Conservation (phyloP, 1,140 invertebrate genomes). For the Diprion similis region DNA sequence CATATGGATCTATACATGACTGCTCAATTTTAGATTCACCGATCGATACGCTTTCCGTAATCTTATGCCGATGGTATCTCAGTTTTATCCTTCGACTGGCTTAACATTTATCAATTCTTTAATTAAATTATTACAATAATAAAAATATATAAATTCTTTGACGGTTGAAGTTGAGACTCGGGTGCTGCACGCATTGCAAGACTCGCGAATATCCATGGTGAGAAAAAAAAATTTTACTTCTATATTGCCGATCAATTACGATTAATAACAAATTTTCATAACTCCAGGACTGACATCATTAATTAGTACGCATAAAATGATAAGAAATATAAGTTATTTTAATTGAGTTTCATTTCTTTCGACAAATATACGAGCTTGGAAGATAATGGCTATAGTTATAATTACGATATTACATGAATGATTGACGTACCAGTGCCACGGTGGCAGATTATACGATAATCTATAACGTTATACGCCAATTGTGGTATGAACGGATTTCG, state of each 20-base stretch:
- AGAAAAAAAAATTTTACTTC: neutral
- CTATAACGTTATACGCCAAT: neutral
- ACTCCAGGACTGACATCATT: neutral
- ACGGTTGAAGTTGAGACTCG: too few species aligned
- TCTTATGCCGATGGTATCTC: too few species aligned
- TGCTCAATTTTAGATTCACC: too few species aligned
- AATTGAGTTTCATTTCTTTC: constrained; percentile 1
- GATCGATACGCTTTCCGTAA: too few species aligned
- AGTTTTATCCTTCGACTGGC: too few species aligned
- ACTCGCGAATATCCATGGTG: too few species aligned
- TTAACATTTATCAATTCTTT: too few species aligned
- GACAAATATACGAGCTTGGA: neutral
- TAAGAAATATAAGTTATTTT: neutral
- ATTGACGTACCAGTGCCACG: neutral
- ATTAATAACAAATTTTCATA: neutral
- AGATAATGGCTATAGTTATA: neutral
- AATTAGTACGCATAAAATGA: constrained; percentile 1
- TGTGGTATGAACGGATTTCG: too few species aligned
- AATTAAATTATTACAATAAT: too few species aligned
- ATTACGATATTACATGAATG: constrained; percentile 1
- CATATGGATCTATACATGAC: too few species aligned
- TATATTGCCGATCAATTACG: neutral
- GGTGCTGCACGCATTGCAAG: too few species aligned
- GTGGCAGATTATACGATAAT: neutral
- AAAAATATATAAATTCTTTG: too few species aligned